phyloP scores from a whole-genome alignment of 2,888 invertebrate genomes.

The Pyrrhia umbra region DNA sequence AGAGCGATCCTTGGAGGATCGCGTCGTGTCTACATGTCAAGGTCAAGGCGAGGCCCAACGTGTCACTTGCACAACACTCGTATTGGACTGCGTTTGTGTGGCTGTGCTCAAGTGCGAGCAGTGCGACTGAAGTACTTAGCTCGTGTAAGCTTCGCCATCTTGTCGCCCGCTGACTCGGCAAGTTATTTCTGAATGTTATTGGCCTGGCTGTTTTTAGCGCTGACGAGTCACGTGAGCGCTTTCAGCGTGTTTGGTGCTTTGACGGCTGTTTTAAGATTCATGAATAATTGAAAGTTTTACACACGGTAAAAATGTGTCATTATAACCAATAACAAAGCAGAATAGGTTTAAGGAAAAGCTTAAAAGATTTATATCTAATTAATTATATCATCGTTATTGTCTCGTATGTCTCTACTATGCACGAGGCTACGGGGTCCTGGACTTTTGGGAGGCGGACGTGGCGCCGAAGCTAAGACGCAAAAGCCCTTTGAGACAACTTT shows the following conservation, averaged over 20 bases:
- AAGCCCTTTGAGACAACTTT: no score
- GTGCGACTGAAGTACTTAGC: constrained; percentile 33
- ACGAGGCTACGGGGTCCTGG: no score
- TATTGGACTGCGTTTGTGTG: background rate
- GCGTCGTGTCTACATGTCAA: constrained; percentile 32
- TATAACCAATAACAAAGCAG: no score
- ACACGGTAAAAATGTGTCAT: background rate
- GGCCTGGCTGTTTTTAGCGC: constrained; percentile 35
- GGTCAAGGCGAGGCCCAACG: constrained; percentile 36
- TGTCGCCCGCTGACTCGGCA: constrained; percentile 43
- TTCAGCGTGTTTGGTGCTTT: constrained; percentile 22
- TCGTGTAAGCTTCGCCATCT: constrained; percentile 27
- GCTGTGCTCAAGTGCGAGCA: constrained; percentile 24
- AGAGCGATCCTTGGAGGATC: constrained; percentile 13
- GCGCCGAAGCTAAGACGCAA: no score
- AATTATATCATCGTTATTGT: no score
- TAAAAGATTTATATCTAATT: no score
- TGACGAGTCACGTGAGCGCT: constrained; percentile 23
- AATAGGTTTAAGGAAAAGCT: no score
- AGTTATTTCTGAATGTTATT: constrained; percentile 48
- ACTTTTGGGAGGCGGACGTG: no score
- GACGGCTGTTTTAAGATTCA: constrained; percentile 13
- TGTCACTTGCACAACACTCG: background rate
- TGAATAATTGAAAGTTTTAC: background rate
- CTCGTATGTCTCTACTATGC: no score